These are phyloP conservation scores for Macropodus opercularis DNA, from an alignment of 2,797 vertebrate species.

Conservation along the genomic window DNA sequence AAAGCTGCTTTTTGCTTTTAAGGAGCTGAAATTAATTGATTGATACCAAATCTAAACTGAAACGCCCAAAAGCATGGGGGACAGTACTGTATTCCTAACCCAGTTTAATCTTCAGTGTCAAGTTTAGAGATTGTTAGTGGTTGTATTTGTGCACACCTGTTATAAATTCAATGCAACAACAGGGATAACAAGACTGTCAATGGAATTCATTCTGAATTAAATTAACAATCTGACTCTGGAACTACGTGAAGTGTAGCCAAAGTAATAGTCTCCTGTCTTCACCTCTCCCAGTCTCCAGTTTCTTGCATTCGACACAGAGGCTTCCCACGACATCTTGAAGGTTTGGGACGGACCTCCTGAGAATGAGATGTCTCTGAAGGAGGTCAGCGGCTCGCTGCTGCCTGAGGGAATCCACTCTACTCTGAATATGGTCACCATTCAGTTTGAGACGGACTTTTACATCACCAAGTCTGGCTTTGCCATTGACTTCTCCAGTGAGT, in stretches of 20 bases:
- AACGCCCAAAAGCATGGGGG: constrained; percentile 35
- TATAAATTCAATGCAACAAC: constrained; percentile 8
- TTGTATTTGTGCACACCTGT: not conserved
- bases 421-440: constrained; percentile 93
- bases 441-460: constrained; percentile 98
- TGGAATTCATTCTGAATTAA: not conserved
- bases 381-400: constrained; percentile 95
- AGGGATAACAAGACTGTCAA: not conserved
- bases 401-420: constrained; percentile 97
- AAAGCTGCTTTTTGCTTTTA: constrained; percentile 39
- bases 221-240: not conserved
- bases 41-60: constrained; percentile 40
- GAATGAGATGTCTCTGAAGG: constrained; percentile 94
- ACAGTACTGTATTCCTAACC: constrained; percentile 15
- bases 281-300: constrained; percentile 89
- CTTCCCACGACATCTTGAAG: constrained; percentile 95
- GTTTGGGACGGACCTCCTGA: constrained; percentile 97
- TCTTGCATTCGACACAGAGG: constrained; percentile 97
- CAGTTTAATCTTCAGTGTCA: constrained; percentile 9
- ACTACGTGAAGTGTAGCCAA: constrained; percentile 3
- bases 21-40: constrained; percentile 52
- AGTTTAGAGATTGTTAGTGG: constrained; percentile 3
- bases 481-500: constrained; percentile 98
- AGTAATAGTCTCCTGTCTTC: constrained; percentile 7
- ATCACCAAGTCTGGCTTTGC: constrained; percentile 99